Conservation (phyloP, 2,888 invertebrate species). For the Eristalinus aeneus region DNA sequence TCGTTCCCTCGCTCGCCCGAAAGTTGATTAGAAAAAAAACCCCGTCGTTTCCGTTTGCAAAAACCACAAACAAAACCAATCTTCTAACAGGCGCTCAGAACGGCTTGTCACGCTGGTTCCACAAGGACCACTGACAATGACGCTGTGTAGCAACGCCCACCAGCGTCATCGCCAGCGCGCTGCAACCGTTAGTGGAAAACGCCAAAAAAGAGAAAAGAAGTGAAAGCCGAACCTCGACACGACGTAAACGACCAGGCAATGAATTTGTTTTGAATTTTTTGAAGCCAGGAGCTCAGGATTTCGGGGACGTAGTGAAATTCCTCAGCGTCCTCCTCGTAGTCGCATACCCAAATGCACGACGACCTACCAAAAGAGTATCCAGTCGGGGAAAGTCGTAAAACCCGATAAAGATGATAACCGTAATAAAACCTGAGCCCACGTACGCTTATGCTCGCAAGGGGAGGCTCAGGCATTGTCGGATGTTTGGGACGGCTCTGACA, state of each 20-base stretch:
- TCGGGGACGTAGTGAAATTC: conserved; percentile 15
- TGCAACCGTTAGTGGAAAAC: background rate
- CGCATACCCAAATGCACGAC: background rate
- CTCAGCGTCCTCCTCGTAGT: conserved; percentile 12
- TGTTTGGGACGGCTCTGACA: conserved; percentile 14
- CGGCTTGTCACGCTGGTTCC: background rate
- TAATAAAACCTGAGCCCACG: conserved; percentile 27
- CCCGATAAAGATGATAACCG: conserved; percentile 46
- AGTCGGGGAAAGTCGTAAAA: conserved; percentile 8
- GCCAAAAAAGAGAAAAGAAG: background rate
- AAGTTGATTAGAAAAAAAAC: background rate
- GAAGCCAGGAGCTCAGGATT: conserved; percentile 51
- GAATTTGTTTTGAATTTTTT: conserved; percentile 70
- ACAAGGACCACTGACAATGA: background rate
- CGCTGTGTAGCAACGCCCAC: conserved; percentile 21
- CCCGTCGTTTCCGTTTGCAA: conserved; percentile 9
- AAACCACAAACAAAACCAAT: conserved; percentile 67
- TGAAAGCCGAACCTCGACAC: background rate
- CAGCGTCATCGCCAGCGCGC: background rate
- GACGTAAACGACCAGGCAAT: conserved; percentile 28
- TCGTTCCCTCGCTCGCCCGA: background rate
- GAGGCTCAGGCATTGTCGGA: background rate
- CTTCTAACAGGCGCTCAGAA: conserved; percentile 58
- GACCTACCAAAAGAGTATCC: background rate
- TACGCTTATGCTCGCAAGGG: background rate